A percentile compares a stretch with the other conserved stretches of the same genome.
Evolutionary conservation across 2,888 invertebrate genomes (phyloP).

Genomic region (Gibbula magus): DNA sequence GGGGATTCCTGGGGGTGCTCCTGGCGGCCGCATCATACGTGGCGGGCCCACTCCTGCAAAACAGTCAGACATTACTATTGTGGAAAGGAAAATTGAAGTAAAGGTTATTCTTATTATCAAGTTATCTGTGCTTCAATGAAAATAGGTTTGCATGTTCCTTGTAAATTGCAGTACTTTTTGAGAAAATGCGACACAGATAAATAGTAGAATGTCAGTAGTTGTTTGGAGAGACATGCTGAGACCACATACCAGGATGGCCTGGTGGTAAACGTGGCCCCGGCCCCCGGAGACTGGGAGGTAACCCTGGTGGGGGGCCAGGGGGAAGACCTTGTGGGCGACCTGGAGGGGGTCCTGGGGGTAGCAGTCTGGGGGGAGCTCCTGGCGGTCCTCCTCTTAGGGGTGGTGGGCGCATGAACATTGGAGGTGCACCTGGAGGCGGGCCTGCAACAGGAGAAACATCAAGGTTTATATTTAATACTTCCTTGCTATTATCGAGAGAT

Average conservation of each 20-base stretch:
- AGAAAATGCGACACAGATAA: no score
- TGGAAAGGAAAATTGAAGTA: no score
- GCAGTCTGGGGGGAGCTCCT: slow-evolving; percentile 69
- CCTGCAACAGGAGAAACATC: slow-evolving; percentile 59
- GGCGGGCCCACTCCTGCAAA: slow-evolving; percentile 69
- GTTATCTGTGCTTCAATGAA: no score
- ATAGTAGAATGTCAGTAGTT: no score
- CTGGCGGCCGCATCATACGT: slow-evolving; percentile 67
- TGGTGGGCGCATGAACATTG: slow-evolving; percentile 74
- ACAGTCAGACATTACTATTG: not conserved
- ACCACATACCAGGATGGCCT: slow-evolving; percentile 79
- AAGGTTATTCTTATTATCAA: no score
- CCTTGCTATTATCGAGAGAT: not conserved
- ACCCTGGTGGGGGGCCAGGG: slow-evolving; percentile 72
- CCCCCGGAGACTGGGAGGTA: slow-evolving; percentile 68
- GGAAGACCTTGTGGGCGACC: slow-evolving; percentile 73
- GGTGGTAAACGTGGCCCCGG: slow-evolving; percentile 77
- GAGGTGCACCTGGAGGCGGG: slow-evolving; percentile 78
- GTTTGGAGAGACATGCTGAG: no score
- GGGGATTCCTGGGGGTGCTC: slow-evolving; percentile 66
- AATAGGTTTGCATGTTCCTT: no score
- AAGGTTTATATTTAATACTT: not conserved
- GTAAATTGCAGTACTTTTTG: no score
- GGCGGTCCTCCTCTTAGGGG: slow-evolving; percentile 62
- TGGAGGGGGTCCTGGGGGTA: slow-evolving; percentile 74